These are phyloP conservation scores for Phocides pigmalion DNA, from an alignment of 1,140 invertebrate species.

Conservation along the genomic window DNA sequence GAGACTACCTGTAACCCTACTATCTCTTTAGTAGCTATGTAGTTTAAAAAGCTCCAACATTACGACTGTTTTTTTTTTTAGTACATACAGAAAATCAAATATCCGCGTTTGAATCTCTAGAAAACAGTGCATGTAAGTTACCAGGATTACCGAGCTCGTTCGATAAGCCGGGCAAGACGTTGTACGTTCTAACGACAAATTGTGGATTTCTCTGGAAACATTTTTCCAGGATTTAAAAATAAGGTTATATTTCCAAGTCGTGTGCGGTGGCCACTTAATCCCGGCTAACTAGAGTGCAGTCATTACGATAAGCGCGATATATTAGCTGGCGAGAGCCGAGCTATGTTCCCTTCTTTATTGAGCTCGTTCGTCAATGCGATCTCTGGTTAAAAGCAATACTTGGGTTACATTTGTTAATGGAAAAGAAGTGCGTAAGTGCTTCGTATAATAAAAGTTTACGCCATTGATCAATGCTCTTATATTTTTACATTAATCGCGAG, in stretches of 20 bases:
- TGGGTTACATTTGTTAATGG: conserved; percentile 14
- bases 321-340: conserved; percentile 35
- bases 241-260: conserved; percentile 17
- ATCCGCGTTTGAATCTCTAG: background rate
- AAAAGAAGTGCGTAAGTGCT: background rate
- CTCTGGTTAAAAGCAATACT: conserved; percentile 5
- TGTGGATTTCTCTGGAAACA: conserved; percentile 5
- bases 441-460: background rate
- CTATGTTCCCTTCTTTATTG: conserved; percentile 14
- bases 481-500: too few species aligned
- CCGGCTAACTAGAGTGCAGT: conserved; percentile 44
- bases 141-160: background rate
- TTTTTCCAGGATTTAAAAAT: conserved; percentile 31
- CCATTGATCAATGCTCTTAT: too few species aligned
- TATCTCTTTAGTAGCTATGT: too few species aligned
- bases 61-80: too few species aligned
- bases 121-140: background rate
- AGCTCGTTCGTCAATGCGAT: conserved; percentile 9
- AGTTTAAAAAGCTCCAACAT: too few species aligned
- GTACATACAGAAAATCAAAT: too few species aligned
- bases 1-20: too few species aligned
- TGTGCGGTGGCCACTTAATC: conserved; percentile 44
- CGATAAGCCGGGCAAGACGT: background rate
- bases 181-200: conserved; percentile 20
- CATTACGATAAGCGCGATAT: conserved; percentile 50